Percentiles rank a stretch among this genome's conserved stretches.
These are phyloP conservation scores for Caenorhabditis macrosperma DNA, from an alignment of 2,888 invertebrate species.

Conservation along the genomic window DNA sequence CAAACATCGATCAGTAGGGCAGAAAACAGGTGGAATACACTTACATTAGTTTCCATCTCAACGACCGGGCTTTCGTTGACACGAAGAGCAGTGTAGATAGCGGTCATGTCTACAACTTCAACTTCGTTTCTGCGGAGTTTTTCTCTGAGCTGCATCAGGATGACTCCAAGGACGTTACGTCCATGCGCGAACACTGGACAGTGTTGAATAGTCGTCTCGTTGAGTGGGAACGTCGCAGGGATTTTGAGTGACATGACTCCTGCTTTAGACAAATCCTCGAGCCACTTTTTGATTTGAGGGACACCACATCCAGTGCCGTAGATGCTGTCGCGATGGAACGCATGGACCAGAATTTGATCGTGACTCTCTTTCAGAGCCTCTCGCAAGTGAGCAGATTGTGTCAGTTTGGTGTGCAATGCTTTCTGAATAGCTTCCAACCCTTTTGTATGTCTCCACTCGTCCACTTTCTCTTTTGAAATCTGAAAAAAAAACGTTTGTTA, in stretches of 20 bases:
- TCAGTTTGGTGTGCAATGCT: slow-evolving; percentile 62
- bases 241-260: slow-evolving; percentile 51
- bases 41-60: slow-evolving; percentile 17
- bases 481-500: slow-evolving; percentile 7
- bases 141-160: slow-evolving; percentile 67
- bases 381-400: slow-evolving; percentile 64
- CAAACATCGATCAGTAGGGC: background rate
- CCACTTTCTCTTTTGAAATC: slow-evolving; percentile 52
- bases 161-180: slow-evolving; percentile 67
- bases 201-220: slow-evolving; percentile 48
- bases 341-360: slow-evolving; percentile 67
- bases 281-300: slow-evolving; percentile 57
- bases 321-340: slow-evolving; percentile 62
- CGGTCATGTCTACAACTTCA: slow-evolving; percentile 54
- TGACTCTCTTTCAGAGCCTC: slow-evolving; percentile 65
- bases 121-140: slow-evolving; percentile 51
- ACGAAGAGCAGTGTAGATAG: slow-evolving; percentile 48
- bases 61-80: background rate
- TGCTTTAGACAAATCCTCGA: slow-evolving; percentile 46
- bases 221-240: slow-evolving; percentile 61
- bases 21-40: background rate
- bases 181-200: slow-evolving; percentile 63
- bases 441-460: slow-evolving; percentile 63
- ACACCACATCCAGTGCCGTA: slow-evolving; percentile 62
- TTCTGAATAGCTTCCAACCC: slow-evolving; percentile 63